A percentile compares a stretch with the other conserved stretches of the same genome.
These are phyloP conservation scores for Elephas maximus DNA, from an alignment of 2,113 vertebrate species.

Conservation along the genomic window DNA sequence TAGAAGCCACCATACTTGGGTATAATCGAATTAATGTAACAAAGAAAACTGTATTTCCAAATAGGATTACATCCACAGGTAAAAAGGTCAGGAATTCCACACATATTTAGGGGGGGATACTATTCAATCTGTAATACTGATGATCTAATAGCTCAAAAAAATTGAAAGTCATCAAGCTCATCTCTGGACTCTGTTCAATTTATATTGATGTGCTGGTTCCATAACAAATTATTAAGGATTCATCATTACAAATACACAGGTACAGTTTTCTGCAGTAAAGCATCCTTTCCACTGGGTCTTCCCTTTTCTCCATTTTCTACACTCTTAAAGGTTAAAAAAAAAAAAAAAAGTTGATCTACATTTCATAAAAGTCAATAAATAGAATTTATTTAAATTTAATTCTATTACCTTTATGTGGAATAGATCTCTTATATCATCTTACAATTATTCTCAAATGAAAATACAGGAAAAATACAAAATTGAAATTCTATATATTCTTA, in stretches of 20 bases:
- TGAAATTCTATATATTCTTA: neutral
- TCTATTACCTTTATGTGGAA: neutral
- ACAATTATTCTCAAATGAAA: conserved; percentile 3
- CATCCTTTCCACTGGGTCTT: neutral
- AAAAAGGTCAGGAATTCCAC: no score
- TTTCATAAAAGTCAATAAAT: neutral
- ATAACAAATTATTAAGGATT: neutral
- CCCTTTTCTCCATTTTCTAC: neutral
- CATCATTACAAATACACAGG: neutral
- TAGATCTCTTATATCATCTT: neutral
- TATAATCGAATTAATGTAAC: no score
- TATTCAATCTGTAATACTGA: no score
- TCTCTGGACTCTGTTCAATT: neutral
- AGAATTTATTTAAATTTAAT: neutral
- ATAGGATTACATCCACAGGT: no score
- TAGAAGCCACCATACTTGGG: no score
- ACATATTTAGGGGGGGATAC: no score
- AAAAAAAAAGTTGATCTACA: neutral
- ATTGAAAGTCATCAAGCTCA: conserved; percentile 21
- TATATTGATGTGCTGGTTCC: neutral
- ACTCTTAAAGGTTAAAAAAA: neutral
- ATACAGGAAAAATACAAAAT: neutral
- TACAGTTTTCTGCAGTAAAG: neutral
- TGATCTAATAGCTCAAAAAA: neutral
- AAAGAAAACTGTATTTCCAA: no score